Evolutionary conservation across 2,888 invertebrate genomes (phyloP), one percentile per base, ranked within the genome.

Genomic region (Tuberolachnus salignus): DNA sequence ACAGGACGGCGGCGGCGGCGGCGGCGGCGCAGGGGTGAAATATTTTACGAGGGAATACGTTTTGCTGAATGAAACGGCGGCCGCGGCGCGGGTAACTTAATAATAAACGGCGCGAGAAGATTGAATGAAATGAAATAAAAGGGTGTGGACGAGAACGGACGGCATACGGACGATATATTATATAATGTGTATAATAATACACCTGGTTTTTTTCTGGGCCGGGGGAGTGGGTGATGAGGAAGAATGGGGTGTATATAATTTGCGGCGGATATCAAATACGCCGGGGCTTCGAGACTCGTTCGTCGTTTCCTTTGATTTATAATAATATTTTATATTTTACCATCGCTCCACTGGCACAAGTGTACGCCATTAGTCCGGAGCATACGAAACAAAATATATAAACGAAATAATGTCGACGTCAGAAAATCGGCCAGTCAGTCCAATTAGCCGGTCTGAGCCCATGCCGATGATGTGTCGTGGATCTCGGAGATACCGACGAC

Each of bases 161-260:
- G 23, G 66, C 23, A 26, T 66, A 66, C 63, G 61, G 61, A 42
- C 19, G 19, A 44, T 49, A 23, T 19, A 23, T n/a, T n/a, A n/a
- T n/a, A 55, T 46, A 21, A 46, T n/a, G n/a, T n/a, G n/a, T n/a
- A n/a, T 34, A 34, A 34, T 34, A 34, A 34, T 34, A 34, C 34
- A 34, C 34, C 34, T 3, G 34, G 34, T 34, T 34, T 34, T 34
- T 34, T n/a, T n/a, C n/a, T 34, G 34, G 34, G n/a, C n/a, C 6
- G 34, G 34, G 70, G n/a, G 26, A n/a, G n/a, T 11, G 14, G 19
- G 21, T 19, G 42, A 14, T 34, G 66, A n/a, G n/a, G n/a, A n/a
- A n/a, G n/a, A n/a, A n/a, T n/a, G n/a, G n/a, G n/a, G n/a, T n/a
- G 46, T 59, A 49, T 72, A 26, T 72, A 72, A 72, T 72, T 71